Base-by-base conservation (phyloP, 2,113 vertebrate species). In the Mirounga angustirostris region DNA sequence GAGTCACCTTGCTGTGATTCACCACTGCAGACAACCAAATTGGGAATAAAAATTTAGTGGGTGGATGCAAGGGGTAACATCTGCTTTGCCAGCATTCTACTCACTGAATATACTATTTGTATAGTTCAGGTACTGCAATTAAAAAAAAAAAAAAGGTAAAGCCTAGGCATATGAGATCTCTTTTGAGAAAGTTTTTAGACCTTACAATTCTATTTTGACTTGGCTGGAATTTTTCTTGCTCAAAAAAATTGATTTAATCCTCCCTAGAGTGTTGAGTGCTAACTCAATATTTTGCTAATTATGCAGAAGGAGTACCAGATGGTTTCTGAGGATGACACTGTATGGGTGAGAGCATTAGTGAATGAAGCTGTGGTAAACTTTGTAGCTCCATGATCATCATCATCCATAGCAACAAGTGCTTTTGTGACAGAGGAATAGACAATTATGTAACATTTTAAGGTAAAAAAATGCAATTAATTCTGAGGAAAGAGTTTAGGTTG, bases 251-350 rank as follows among this genome's bases (percentile, higher is more conserved):
- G 96, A 97, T 93, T 98, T 89, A 86, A 94, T 92, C 79, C 61
- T 97, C 85, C 73, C 86, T 65, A 52, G 95, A 94, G 96, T 87
- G 81, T 96, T 95, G 94, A 98, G 94, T 98, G 97, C 98, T 98
- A 99, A 98, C 97, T 98, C 98, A 98, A 96, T 98, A 96, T 98
- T 99, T 98, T 98, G 97, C 97, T 98, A 98, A 98, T 99, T 98
- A 96, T 98, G 98, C 91, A 98, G 97, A 98, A 98, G 97, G 97
- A 98, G 95, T 94, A 98, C 92, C 98, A 98, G 98, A 98, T 98
- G 98, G 97, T 98, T 98, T 95, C 97, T 98, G 95, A 98, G 97
- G 96, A 97, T 98, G 96, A 98, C 95, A 94, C 33, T 61, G 85
- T 97, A 97, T 95, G 97, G 97, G 95, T 98, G 97, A 97, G 97